phyloP scores from a whole-genome alignment of 2,113 vertebrate species.

The Pterocles gutturalis region DNA sequence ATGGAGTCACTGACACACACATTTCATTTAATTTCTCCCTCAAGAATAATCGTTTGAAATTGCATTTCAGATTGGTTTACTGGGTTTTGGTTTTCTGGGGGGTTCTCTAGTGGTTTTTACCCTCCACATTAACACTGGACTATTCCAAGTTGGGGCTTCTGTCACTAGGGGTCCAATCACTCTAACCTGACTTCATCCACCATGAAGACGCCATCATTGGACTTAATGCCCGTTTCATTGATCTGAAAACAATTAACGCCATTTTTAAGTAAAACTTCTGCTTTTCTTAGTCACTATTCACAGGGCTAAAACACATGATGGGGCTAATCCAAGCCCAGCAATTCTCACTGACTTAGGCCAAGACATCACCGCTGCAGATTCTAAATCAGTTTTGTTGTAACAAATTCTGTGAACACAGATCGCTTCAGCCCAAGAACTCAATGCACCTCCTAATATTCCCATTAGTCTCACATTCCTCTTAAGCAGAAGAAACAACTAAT shows the following conservation, averaged over 20 bases:
- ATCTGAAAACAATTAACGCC: background rate
- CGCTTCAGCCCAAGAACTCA: background rate
- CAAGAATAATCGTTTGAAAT: background rate
- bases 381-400: background rate
- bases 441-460: background rate
- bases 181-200: background rate
- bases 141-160: background rate
- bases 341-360: background rate
- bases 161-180: background rate
- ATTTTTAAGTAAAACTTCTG: background rate
- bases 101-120: fast-evolving
- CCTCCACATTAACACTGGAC: background rate
- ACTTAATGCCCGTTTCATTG: background rate
- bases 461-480: background rate
- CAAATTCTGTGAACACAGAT: background rate
- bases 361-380: background rate
- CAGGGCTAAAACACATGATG: background rate
- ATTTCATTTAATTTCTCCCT: background rate
- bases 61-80: background rate
- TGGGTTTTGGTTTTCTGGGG: background rate
- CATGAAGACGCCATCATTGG: background rate
- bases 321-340: background rate
- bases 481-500: background rate
- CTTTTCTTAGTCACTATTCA: background rate
- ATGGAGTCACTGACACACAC: background rate